Evolutionary conservation across 2,113 vertebrate genomes (phyloP).

Genomic region (Apodemus sylvaticus): DNA sequence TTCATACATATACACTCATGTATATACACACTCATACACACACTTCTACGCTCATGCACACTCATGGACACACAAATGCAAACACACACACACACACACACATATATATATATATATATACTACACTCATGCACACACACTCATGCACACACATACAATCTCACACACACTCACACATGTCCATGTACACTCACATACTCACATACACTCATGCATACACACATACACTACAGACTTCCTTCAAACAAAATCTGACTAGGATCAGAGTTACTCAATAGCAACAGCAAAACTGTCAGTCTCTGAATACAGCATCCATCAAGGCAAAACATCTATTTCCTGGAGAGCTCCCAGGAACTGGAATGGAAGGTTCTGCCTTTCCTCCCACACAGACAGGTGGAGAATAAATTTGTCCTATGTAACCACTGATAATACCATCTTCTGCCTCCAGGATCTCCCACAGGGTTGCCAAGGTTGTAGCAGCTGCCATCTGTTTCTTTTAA

Average conservation of each 20-base stretch:
- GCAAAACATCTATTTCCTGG: background rate
- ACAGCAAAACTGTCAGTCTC: background rate
- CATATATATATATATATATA: background rate
- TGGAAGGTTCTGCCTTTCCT: background rate
- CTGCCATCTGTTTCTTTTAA: rapidly evolving
- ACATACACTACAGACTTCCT: background rate
- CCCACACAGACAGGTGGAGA: rapidly evolving
- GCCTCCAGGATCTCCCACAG: background rate
- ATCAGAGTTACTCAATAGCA: background rate
- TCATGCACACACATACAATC: background rate
- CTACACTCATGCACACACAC: background rate
- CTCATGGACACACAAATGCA: background rate
- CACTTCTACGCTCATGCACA: background rate
- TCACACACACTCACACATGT: background rate
- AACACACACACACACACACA: background rate
- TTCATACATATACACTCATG: background rate
- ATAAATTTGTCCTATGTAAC: background rate
- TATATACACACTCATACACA: background rate
- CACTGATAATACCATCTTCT: rapidly evolving
- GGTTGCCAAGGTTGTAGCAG: rapidly evolving
- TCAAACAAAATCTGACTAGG: background rate
- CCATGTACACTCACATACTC: background rate
- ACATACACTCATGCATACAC: no score
- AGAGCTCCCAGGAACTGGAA: background rate
- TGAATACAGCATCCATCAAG: background rate